A percentile compares a stretch with the other conserved stretches of the same genome.
Conservation (phyloP, 2,888 invertebrate genomes). For the Cephus sareptanus region DNA sequence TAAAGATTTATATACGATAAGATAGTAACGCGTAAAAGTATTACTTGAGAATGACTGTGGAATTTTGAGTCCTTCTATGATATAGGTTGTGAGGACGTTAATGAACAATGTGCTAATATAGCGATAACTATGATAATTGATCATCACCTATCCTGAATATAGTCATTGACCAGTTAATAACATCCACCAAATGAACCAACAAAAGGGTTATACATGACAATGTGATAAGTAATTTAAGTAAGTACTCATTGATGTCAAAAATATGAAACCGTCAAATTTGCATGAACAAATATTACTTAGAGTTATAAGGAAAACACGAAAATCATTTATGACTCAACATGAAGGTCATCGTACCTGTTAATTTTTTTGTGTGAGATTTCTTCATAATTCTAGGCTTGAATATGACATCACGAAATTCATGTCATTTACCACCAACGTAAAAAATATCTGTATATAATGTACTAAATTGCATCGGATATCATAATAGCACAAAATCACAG, state of each 20-base stretch:
- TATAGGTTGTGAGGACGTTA: background rate
- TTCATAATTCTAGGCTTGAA: background rate
- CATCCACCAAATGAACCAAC: background rate
- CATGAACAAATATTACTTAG: background rate
- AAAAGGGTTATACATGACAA: background rate
- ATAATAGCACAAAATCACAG: background rate
- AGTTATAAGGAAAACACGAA: background rate
- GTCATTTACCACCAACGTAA: background rate
- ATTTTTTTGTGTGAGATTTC: background rate
- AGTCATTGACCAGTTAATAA: background rate
- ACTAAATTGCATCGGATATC: background rate
- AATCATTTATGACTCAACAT: background rate
- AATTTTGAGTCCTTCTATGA: background rate
- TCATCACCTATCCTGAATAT: background rate
- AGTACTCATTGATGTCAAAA: background rate
- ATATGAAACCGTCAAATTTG: background rate
- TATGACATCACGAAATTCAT: background rate
- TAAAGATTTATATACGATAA: background rate
- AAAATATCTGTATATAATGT: background rate
- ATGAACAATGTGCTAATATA: background rate
- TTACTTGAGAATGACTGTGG: background rate
- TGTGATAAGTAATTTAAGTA: background rate
- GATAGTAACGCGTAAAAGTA: background rate
- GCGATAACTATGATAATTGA: background rate
- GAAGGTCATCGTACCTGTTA: background rate